Conservation (phyloP, 2,888 invertebrate species). For the Octodonta nipae region DNA sequence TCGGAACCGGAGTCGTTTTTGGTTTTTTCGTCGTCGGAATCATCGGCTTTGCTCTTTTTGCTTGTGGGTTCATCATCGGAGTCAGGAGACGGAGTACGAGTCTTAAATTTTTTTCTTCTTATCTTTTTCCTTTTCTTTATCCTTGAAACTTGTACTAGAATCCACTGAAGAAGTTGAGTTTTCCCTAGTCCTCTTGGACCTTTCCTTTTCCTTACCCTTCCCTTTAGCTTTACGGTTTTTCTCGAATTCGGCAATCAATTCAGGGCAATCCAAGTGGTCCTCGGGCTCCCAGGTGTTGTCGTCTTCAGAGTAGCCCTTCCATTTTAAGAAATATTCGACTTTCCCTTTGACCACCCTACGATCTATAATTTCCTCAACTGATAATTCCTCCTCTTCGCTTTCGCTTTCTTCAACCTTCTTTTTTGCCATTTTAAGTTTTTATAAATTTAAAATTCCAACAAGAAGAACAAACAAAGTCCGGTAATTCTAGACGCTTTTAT, state of each 20-base stretch:
- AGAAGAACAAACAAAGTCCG: no score
- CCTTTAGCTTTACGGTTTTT: conserved; percentile 38
- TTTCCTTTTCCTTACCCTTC: conserved; percentile 15
- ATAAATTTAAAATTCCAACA: no score
- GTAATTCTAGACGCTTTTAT: no score
- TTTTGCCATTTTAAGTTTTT: conserved; percentile 25
- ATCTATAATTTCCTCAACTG: conserved; percentile 57
- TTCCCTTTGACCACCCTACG: conserved; percentile 52
- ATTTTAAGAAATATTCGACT: conserved; percentile 62
- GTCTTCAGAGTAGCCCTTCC: conserved; percentile 64
- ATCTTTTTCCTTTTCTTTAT: conserved; percentile 12
- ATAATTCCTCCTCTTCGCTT: conserved; percentile 49
- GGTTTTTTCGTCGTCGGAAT: no score
- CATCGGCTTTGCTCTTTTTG: no score
- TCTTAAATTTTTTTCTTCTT: no score
- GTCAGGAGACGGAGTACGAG: no score
- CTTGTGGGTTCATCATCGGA: no score
- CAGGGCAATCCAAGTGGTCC: conserved; percentile 75
- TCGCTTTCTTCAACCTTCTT: conserved; percentile 23
- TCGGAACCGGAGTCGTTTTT: no score
- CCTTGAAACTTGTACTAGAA: no score
- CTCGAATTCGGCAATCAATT: conserved; percentile 65
- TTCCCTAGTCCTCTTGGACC: conserved; percentile 15
- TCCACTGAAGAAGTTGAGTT: conserved; percentile 19
- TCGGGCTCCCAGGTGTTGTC: conserved; percentile 90